Conservation (phyloP, 2,113 vertebrate species). For the Nerophis ophidion region DNA sequence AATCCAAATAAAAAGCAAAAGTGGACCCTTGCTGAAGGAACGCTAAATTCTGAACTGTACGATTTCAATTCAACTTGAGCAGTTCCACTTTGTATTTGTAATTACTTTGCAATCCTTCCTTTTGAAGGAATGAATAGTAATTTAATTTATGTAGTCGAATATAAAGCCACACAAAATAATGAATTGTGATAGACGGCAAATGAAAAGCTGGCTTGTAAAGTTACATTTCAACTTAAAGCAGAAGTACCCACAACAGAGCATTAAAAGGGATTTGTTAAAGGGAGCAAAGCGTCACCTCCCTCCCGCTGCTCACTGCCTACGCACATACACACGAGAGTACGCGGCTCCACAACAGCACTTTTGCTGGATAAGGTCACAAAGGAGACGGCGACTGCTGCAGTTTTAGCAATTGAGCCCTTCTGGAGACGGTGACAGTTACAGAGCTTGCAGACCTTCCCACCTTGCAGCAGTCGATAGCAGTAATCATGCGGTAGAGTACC, state of each 20-base stretch:
- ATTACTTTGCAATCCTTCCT: no score
- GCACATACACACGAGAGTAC: constrained; percentile 5
- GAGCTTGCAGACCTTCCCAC: constrained; percentile 21
- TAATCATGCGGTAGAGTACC: constrained; percentile 21
- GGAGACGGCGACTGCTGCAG: constrained; percentile 21
- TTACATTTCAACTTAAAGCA: constrained; percentile 5
- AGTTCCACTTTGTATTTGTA: no score
- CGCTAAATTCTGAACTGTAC: no score
- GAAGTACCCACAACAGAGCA: constrained; percentile 31
- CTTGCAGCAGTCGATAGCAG: constrained; percentile 32
- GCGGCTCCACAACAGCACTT: constrained; percentile 13
- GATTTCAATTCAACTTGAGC: no score
- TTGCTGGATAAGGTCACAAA: constrained; percentile 50
- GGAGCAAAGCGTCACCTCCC: constrained; percentile 26
- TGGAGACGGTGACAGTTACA: constrained; percentile 31
- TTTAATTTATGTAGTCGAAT: no score
- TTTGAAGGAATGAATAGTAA: no score
- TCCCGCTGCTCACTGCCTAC: constrained; percentile 61
- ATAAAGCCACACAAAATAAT: not conserved
- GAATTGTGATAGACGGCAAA: not conserved
- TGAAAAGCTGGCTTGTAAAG: not conserved
- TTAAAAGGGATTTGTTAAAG: constrained; percentile 56
- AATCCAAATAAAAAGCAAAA: no score
- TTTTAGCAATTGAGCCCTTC: constrained; percentile 42
- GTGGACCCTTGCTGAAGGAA: no score